Evolutionary conservation across 2,113 vertebrate genomes (phyloP).

Genomic region (Pygoscelis adeliae): DNA sequence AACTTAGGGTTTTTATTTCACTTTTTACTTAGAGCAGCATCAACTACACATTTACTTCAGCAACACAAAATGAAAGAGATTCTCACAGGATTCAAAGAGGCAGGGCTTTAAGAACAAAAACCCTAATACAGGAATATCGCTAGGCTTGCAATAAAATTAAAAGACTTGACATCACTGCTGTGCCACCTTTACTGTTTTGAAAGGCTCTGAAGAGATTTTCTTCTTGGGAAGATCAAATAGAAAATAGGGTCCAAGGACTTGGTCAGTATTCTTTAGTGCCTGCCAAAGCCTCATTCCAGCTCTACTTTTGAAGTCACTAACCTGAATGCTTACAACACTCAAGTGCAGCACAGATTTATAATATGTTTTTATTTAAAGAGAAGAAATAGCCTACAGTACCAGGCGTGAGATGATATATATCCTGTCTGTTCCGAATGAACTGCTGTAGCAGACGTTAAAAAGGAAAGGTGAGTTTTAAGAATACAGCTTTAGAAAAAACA

Average conservation of each 20-base stretch:
- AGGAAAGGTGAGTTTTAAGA: constrained; percentile 41
- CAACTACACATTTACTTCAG: not conserved
- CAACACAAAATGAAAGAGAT: not conserved
- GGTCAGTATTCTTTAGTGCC: constrained; percentile 12
- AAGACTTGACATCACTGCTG: not conserved
- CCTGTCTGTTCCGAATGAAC: constrained; percentile 37
- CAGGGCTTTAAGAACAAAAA: not conserved
- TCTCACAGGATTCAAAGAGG: not conserved
- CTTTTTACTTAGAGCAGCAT: not conserved
- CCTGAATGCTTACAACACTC: constrained; percentile 14
- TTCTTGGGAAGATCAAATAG: constrained; percentile 20
- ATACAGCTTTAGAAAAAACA: constrained; percentile 28
- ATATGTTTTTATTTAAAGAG: constrained; percentile 64
- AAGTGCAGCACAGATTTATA: constrained; percentile 51
- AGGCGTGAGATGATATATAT: constrained; percentile 16
- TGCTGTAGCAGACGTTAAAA: constrained; percentile 45
- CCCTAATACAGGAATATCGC: not conserved
- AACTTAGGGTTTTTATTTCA: not conserved
- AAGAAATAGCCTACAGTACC: constrained; percentile 42
- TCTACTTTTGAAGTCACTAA: constrained; percentile 45
- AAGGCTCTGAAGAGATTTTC: constrained; percentile 19
- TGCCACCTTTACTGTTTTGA: not conserved
- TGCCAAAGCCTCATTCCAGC: constrained; percentile 28
- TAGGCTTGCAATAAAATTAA: constrained; percentile 1
- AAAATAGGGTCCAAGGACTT: not conserved